Conservation (phyloP, 2,113 vertebrate genomes). For the Callospermophilus lateralis region DNA sequence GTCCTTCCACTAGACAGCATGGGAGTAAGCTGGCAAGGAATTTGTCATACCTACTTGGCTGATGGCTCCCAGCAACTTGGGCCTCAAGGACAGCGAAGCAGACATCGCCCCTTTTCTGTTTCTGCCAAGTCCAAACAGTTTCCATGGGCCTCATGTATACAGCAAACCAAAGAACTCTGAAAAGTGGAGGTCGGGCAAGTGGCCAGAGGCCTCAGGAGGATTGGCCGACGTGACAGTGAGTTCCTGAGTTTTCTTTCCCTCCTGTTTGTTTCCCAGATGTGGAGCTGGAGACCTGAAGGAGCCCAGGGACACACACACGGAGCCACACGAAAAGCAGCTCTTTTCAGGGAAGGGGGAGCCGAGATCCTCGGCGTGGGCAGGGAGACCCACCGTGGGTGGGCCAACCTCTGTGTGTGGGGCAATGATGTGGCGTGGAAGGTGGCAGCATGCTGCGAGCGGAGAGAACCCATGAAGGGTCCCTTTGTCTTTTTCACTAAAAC, state of each 20-base stretch:
- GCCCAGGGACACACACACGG: too few species aligned
- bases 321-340: not conserved
- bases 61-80: too few species aligned
- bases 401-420: rapidly evolving
- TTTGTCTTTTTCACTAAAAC: not conserved
- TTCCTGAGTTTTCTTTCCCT: not conserved
- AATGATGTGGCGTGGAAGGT: not conserved
- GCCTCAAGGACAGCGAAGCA: not conserved
- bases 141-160: not conserved
- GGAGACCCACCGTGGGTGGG: too few species aligned
- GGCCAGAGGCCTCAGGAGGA: not conserved
- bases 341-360: not conserved
- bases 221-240: rapidly evolving
- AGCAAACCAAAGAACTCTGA: not conserved
- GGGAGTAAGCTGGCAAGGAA: too few species aligned
- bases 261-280: not conserved
- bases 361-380: rapidly evolving
- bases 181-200: not conserved
- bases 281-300: not conserved
- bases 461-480: too few species aligned
- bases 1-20: too few species aligned
- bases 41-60: too few species aligned
- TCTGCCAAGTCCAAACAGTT: not conserved
- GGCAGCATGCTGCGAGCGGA: rapidly evolving
- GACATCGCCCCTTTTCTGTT: rapidly evolving